A percentile compares a stretch with the other conserved stretches of the same genome.
Conservation (phyloP, 2,888 invertebrate genomes). For the Tetragnatha montana region DNA sequence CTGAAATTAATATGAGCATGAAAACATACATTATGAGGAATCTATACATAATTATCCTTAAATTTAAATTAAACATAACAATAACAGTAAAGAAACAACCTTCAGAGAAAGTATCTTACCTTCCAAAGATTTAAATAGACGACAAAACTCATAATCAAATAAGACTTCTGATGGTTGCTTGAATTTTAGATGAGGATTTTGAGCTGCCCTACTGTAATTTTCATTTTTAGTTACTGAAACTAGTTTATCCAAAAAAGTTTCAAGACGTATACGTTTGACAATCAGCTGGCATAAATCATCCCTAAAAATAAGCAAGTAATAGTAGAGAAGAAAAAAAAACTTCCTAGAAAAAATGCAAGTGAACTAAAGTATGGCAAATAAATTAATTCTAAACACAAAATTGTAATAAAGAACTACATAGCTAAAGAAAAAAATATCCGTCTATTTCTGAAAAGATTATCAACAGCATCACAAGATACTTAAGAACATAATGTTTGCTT, state of each 20-base stretch:
- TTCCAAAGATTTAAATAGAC: slow-evolving; percentile 84
- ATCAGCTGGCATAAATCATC: slow-evolving; percentile 88
- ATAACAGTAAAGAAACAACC: too few species aligned
- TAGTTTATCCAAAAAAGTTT: slow-evolving; percentile 89
- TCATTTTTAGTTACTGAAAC: slow-evolving; percentile 92
- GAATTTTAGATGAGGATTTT: slow-evolving; percentile 92
- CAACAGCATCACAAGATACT: not conserved
- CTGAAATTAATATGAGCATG: too few species aligned
- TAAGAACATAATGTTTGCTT: not conserved
- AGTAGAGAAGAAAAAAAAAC: not conserved
- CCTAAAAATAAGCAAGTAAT: slow-evolving; percentile 72
- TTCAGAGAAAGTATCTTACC: slow-evolving; percentile 63
- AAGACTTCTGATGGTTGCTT: slow-evolving; percentile 86
- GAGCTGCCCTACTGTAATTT: slow-evolving; percentile 91
- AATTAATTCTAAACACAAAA: too few species aligned
- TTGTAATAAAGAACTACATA: not conserved
- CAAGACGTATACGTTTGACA: slow-evolving; percentile 91
- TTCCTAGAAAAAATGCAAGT: not conserved
- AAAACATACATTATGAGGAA: too few species aligned
- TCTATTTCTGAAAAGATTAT: not conserved
- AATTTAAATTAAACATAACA: too few species aligned
- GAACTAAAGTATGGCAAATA: too few species aligned
- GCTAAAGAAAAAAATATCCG: not conserved
- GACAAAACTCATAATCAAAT: slow-evolving; percentile 96
- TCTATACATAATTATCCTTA: too few species aligned